These are phyloP conservation scores for Didymodactylos carnosus DNA, from an alignment of 2,888 invertebrate genomes.

Conservation along the genomic window DNA sequence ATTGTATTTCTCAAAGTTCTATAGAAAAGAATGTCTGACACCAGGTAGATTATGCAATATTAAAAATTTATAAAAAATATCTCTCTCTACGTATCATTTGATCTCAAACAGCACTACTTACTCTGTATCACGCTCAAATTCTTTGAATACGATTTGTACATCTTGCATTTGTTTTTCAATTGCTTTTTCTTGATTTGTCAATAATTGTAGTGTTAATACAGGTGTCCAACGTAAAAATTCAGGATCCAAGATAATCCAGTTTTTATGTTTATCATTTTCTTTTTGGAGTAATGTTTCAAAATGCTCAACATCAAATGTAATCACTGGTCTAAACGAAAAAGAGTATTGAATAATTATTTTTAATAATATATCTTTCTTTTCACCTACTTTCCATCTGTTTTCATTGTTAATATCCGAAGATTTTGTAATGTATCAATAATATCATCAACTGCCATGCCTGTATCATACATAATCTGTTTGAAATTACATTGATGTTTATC, in stretches of 20 bases:
- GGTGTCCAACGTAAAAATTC: neutral
- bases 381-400: neutral
- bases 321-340: neutral
- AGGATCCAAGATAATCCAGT: neutral
- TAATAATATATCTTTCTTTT: neutral
- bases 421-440: slow-evolving; percentile 12
- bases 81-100: neutral
- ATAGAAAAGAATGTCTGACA: no score
- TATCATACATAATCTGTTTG: slow-evolving; percentile 5
- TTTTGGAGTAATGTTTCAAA: neutral
- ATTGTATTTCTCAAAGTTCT: no score
- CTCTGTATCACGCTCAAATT: neutral
- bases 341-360: neutral
- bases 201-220: neutral
- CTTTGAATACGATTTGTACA: neutral
- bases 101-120: neutral
- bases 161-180: neutral
- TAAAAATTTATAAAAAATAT: no score
- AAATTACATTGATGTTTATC: neutral
- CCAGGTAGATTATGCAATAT: no score
- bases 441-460: slow-evolving; percentile 7
- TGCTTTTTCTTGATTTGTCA: neutral
- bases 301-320: neutral
- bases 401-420: slow-evolving; percentile 3
- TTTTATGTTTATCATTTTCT: neutral